Evolutionary conservation across 2,113 vertebrate genomes (phyloP).

Genomic region (Mus spicilegus): DNA sequence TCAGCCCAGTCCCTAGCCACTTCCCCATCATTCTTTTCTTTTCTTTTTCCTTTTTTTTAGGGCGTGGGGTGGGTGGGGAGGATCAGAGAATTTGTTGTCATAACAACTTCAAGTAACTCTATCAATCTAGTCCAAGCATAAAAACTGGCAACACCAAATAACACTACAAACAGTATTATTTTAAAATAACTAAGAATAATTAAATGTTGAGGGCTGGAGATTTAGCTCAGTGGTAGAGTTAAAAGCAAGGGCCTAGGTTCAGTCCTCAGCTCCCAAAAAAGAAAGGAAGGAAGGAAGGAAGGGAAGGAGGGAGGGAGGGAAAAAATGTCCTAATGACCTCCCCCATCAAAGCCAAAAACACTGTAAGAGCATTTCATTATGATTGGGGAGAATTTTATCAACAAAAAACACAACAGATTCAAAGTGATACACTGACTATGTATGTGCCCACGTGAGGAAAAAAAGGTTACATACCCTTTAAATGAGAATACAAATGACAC

Average conservation of each 20-base stretch:
- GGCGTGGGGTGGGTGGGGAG: background rate
- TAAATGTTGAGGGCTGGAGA: background rate
- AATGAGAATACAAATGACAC: slow-evolving; percentile 62
- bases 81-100: slow-evolving; percentile 61
- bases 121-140: background rate
- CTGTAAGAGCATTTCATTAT: slow-evolving; percentile 6
- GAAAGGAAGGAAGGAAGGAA: no score
- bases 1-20: background rate
- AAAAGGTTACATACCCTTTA: slow-evolving; percentile 26
- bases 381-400: background rate
- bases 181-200: slow-evolving; percentile 42
- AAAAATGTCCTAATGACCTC: background rate
- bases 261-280: no score
- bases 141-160: slow-evolving; percentile 24
- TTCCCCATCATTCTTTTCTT: background rate
- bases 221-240: no score
- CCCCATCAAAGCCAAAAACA: background rate
- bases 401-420: slow-evolving; percentile 50
- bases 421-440: slow-evolving; percentile 6
- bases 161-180: background rate
- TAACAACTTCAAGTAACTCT: slow-evolving; percentile 51
- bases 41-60: background rate
- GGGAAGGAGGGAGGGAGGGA: no score
- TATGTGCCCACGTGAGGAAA: background rate
- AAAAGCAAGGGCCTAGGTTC: no score